These are phyloP conservation scores for Hydropsyche betteni DNA, from an alignment of 2,888 invertebrate species.

Conservation along the genomic window DNA sequence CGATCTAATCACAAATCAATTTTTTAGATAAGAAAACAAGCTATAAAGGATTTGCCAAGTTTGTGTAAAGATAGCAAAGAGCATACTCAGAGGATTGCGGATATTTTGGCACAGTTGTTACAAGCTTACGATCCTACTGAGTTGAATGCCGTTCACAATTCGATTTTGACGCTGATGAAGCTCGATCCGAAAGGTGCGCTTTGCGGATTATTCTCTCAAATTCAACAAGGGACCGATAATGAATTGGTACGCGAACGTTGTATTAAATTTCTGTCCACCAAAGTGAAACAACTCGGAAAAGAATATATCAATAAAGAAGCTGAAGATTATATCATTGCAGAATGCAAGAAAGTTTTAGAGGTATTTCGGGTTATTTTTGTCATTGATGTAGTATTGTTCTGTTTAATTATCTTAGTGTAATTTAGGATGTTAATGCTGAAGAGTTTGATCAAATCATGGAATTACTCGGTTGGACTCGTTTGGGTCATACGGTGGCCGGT, in stretches of 20 bases:
- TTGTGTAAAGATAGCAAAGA: constrained; percentile 87
- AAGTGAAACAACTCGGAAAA: constrained; percentile 81
- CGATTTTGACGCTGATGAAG: constrained; percentile 80
- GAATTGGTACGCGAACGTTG: constrained; percentile 85
- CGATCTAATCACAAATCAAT: constrained; percentile 38
- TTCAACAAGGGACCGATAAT: constrained; percentile 63
- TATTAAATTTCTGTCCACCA: constrained; percentile 86
- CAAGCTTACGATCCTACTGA: constrained; percentile 88
- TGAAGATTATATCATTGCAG: constrained; percentile 83
- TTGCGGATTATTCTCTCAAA: constrained; percentile 67
- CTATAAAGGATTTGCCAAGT: constrained; percentile 88
- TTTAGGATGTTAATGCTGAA: constrained; percentile 88
- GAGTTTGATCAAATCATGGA: constrained; percentile 93
- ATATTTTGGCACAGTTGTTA: constrained; percentile 89
- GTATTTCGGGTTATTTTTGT: constrained; percentile 58
- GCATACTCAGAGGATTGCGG: constrained; percentile 86
- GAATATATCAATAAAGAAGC: constrained; percentile 83
- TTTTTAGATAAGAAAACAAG: constrained; percentile 89
- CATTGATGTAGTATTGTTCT: constrained; percentile 32
- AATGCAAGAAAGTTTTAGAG: constrained; percentile 86
- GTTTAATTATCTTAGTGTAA: constrained; percentile 45
- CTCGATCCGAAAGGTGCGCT: constrained; percentile 74
- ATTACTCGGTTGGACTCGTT: constrained; percentile 80
- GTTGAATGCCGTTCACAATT: constrained; percentile 83
- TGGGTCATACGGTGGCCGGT: constrained; percentile 83